phyloP scores from a whole-genome alignment of 2,797 vertebrate species.

The Sebastes cheni region DNA sequence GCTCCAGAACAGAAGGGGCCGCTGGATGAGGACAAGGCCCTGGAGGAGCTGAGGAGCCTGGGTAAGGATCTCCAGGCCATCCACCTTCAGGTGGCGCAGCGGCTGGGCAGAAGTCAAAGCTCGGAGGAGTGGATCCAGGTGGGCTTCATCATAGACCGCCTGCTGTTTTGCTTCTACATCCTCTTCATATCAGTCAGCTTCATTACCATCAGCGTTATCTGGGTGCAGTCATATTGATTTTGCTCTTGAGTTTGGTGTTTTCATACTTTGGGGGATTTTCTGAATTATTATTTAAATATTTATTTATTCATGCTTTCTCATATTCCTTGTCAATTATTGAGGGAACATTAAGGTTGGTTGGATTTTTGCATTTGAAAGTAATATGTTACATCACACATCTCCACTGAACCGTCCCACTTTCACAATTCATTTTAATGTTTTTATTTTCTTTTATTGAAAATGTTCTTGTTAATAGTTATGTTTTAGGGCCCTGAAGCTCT shows the following conservation, averaged over 20 bases:
- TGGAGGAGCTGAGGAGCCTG: slow-evolving; percentile 71
- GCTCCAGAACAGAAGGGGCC: not conserved
- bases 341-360: not conserved
- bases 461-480: not conserved
- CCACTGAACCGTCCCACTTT: not conserved
- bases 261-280: not conserved
- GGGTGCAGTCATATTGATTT: slow-evolving; percentile 53
- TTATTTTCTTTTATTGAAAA: not conserved
- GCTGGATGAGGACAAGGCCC: slow-evolving; percentile 13
- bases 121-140: slow-evolving; percentile 75
- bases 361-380: not conserved
- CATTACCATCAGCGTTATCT: slow-evolving; percentile 71
- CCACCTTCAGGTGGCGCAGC: slow-evolving; percentile 49
- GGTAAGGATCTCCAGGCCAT: slow-evolving; percentile 59
- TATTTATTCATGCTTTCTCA: not conserved
- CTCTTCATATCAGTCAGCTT: slow-evolving; percentile 76
- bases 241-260: not conserved
- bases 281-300: not conserved
- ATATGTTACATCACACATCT: not conserved
- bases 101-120: slow-evolving; percentile 14
- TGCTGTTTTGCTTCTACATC: slow-evolving; percentile 74
- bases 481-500: not conserved
- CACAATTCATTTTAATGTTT: not conserved
- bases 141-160: slow-evolving; percentile 73
- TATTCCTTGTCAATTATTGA: not conserved